These are phyloP conservation scores for Xenopus borealis DNA, from an alignment of 2,113 vertebrate genomes.

Conservation along the genomic window DNA sequence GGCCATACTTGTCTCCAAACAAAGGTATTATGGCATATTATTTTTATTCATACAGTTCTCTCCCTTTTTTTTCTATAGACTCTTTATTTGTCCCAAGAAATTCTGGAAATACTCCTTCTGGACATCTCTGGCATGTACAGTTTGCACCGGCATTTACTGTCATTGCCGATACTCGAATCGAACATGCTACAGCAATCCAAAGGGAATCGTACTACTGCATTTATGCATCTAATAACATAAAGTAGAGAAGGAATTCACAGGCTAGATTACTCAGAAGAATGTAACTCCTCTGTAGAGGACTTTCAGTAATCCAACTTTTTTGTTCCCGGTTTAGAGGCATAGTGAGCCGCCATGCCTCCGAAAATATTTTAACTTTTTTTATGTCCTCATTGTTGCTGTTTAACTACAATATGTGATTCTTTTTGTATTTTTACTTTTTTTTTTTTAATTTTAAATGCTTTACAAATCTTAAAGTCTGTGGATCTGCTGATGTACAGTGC, in stretches of 20 bases:
- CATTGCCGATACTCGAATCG: too few relatives aligned
- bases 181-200: conserved; percentile 10
- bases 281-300: conserved; percentile 62
- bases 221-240: conserved; percentile 5
- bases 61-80: conserved; percentile 4
- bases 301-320: conserved; percentile 62
- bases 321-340: conserved; percentile 63
- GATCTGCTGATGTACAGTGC: conserved; percentile 89
- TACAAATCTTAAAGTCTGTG: conserved; percentile 77
- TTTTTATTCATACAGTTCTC: background rate
- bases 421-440: conserved; percentile 61
- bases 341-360: conserved; percentile 75
- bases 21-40: too few relatives aligned
- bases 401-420: conserved; percentile 75
- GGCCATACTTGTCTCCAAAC: too few relatives aligned
- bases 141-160: background rate
- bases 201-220: conserved; percentile 15
- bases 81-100: conserved; percentile 9
- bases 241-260: background rate
- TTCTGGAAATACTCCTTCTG: conserved; percentile 17
- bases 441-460: conserved; percentile 72
- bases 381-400: conserved; percentile 74
- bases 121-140: conserved; percentile 14
- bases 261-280: conserved; percentile 54
- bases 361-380: conserved; percentile 72